Evolutionary conservation across 2,888 invertebrate genomes (phyloP).

Genomic region (Plutella xylostella): DNA sequence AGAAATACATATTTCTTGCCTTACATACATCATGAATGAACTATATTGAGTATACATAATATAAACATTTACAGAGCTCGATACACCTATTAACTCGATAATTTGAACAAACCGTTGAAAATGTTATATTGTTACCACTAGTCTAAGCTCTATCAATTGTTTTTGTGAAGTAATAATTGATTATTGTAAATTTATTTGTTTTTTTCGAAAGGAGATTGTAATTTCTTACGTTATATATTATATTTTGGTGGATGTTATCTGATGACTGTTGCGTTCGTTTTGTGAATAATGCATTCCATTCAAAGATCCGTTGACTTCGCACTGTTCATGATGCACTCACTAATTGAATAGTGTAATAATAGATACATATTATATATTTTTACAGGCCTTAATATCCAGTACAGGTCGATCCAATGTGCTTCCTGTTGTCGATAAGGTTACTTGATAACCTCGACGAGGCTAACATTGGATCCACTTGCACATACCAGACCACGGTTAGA

Average conservation of each 20-base stretch:
- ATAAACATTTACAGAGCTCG: no score
- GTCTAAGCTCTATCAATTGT: constrained; percentile 58
- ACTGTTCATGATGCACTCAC: constrained; percentile 60
- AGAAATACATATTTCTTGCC: no score
- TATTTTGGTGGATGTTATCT: constrained; percentile 43
- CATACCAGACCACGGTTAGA: constrained; percentile 36
- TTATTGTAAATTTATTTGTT: constrained; percentile 31
- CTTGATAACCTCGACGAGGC: not conserved
- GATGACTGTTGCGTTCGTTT: constrained; percentile 40
- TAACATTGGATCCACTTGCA: constrained; percentile 28
- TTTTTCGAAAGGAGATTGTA: constrained; percentile 35
- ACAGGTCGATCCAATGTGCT: constrained; percentile 26
- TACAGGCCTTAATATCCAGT: constrained; percentile 41
- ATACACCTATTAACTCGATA: no score
- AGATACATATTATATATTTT: constrained; percentile 40
- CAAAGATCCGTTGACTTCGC: constrained; percentile 47
- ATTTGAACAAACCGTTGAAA: constrained; percentile 38
- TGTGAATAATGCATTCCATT: constrained; percentile 64
- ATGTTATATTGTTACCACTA: constrained; percentile 69
- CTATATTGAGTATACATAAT: no score
- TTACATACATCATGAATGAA: no score
- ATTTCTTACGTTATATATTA: constrained; percentile 36
- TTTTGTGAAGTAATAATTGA: constrained; percentile 36
- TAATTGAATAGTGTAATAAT: constrained; percentile 39
- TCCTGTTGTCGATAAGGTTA: not conserved